Conservation (phyloP, 2,113 vertebrate genomes). For the Lycocorax pyrrhopterus region DNA sequence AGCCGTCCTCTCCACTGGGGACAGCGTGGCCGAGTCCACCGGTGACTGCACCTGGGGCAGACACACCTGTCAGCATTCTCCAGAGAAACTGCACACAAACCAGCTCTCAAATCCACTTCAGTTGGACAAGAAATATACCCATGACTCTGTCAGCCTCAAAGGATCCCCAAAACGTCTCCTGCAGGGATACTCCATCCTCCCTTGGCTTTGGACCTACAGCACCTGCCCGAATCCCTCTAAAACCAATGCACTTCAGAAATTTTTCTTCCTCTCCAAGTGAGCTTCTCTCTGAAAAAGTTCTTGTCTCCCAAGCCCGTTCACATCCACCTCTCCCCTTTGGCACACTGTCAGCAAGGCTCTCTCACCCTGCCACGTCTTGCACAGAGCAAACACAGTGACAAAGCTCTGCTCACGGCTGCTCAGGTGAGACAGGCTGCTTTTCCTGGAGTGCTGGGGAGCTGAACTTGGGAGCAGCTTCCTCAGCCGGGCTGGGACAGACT, state of each 20-base stretch:
- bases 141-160: background rate
- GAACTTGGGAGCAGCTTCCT: background rate
- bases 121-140: background rate
- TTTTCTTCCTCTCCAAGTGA: background rate
- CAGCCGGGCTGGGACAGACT: background rate
- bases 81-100: background rate
- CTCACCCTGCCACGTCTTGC: background rate
- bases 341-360: background rate
- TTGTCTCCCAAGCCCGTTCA: background rate
- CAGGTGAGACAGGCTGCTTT: background rate
- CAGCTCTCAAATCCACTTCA: background rate
- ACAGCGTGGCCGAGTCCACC: conserved; percentile 88
- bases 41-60: conserved; percentile 81
- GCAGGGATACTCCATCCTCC: background rate
- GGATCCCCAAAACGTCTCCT: background rate
- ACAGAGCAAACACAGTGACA: background rate
- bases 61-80: conserved; percentile 9
- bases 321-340: background rate
- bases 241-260: background rate
- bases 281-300: background rate
- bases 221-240: background rate
- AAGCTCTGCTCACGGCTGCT: background rate
- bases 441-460: background rate
- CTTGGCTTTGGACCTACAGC: background rate
- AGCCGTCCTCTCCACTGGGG: conserved; percentile 94